These are phyloP conservation scores for Eurystomus glaucurus DNA, from an alignment of 2,797 vertebrate genomes.

Conservation along the genomic window DNA sequence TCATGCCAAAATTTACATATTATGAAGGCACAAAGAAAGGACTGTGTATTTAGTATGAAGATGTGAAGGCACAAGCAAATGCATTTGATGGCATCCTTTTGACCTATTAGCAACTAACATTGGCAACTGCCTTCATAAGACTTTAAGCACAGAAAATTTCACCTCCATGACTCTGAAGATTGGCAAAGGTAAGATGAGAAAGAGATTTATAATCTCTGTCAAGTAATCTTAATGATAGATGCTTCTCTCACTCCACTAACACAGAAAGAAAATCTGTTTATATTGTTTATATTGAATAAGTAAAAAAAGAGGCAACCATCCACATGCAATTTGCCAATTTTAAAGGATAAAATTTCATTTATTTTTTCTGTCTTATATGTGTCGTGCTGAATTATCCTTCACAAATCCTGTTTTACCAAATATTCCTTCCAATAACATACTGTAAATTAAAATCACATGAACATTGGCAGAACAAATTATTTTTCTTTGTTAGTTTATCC, in stretches of 20 bases:
- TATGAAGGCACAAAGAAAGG: background rate
- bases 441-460: slow-evolving; percentile 24
- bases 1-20: background rate
- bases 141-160: background rate
- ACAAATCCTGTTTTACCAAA: background rate
- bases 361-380: background rate
- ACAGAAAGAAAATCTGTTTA: background rate
- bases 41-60: background rate
- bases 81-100: background rate
- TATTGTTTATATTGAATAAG: background rate
- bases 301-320: background rate
- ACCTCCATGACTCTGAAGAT: background rate
- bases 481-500: slow-evolving; percentile 34
- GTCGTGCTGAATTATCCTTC: background rate
- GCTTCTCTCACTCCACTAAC: background rate
- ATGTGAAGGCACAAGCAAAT: background rate
- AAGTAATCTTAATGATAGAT: background rate
- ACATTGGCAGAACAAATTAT: slow-evolving; percentile 5
- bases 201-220: background rate
- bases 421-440: background rate
- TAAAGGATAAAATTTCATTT: background rate
- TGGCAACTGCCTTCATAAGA: background rate
- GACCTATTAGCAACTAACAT: background rate
- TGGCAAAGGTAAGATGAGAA: background rate
- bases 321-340: background rate